Percentiles rank a stretch among this genome's conserved stretches.
phyloP scores from a whole-genome alignment of 2,113 vertebrate genomes.

The Catharus minimus region DNA sequence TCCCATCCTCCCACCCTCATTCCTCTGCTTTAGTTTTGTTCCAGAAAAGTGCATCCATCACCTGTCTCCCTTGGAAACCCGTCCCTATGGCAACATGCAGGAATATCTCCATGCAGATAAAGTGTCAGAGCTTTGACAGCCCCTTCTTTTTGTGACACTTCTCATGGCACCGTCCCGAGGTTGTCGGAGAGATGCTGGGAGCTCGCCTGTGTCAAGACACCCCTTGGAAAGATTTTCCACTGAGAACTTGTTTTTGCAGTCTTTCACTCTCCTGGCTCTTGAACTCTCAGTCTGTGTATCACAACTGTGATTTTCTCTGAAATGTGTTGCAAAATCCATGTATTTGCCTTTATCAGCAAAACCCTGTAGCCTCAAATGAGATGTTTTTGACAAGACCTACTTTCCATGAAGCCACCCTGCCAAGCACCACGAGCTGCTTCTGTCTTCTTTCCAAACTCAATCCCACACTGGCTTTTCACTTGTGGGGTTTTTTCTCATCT shows the following conservation, averaged over 20 bases:
- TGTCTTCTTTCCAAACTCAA: background rate
- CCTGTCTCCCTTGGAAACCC: background rate
- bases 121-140: background rate
- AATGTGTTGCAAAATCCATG: background rate
- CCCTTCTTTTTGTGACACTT: background rate
- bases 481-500: background rate
- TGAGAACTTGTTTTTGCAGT: background rate
- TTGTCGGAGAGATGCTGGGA: background rate
- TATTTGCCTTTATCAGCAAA: background rate
- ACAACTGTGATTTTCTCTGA: background rate
- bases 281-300: background rate
- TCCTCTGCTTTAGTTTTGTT: background rate
- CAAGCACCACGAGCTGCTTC: background rate
- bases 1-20: background rate
- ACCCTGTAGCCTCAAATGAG: background rate
- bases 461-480: background rate
- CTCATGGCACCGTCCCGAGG: background rate
- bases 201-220: background rate
- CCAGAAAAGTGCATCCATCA: background rate
- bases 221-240: background rate
- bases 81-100: background rate
- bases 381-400: background rate
- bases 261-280: background rate
- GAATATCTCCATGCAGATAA: background rate
- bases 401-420: background rate